Conservation (phyloP, 2,113 vertebrate genomes). For the Elephantulus edwardii region DNA sequence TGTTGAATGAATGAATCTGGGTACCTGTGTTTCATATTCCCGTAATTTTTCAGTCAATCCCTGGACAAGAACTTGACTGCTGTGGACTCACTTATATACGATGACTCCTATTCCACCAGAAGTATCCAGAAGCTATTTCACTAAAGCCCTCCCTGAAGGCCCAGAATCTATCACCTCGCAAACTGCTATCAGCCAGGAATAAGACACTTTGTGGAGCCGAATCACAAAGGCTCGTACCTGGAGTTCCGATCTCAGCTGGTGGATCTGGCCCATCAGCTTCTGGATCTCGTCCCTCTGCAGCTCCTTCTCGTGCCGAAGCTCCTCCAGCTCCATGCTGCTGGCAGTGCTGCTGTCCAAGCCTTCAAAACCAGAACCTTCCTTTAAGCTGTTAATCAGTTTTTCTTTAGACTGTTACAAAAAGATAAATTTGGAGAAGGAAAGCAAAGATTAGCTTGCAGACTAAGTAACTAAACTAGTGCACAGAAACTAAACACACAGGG, state of each 20-base stretch:
- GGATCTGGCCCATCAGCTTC: constrained; percentile 92
- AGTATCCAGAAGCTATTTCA: neutral
- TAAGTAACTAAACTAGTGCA: no score
- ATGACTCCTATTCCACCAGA: neutral
- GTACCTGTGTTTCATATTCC: neutral
- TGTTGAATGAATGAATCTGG: neutral
- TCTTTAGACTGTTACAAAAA: constrained; percentile 93
- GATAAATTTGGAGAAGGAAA: constrained; percentile 37
- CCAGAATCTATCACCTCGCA: neutral
- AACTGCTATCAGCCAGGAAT: neutral
- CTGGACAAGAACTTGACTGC: neutral
- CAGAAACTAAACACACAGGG: neutral
- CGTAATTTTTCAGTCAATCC: neutral
- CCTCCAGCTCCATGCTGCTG: constrained; percentile 91
- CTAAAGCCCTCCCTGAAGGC: neutral
- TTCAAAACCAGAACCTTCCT: constrained; percentile 97
- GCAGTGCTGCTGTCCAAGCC: constrained; percentile 88
- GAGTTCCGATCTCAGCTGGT: constrained; percentile 90
- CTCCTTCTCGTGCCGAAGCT: constrained; percentile 94
- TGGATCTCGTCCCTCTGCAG: constrained; percentile 95
- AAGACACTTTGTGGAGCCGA: rapidly evolving
- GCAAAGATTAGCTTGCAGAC: neutral
- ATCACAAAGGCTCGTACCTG: constrained; percentile 83
- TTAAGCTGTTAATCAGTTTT: constrained; percentile 97
- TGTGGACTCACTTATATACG: neutral